Base-by-base conservation (phyloP, 23 tunicate genomes). In the Pegea sp. region DNA sequence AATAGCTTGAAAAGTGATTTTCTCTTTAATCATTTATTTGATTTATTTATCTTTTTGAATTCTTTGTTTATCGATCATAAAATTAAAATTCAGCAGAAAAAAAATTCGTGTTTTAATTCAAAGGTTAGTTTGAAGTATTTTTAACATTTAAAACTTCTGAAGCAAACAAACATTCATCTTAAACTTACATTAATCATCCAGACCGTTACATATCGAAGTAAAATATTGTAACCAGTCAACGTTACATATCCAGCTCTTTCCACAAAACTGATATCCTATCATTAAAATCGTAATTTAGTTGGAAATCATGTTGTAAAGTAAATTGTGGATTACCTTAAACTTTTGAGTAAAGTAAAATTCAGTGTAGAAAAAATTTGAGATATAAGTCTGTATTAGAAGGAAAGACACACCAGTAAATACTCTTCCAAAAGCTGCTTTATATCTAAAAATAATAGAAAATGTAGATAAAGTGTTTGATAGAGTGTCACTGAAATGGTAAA, bases 151-250 rank as follows among this genome's bases (percentile, higher is more conserved):
- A n/a, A n/a, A n/a, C n/a, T n/a, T n/a, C n/a, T n/a, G n/a, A n/a
- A n/a, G n/a, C n/a, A n/a, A n/a, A n/a, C n/a, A n/a, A n/a, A n/a
- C n/a, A n/a, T 20, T 11, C 13, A 52, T 8, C 11, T 8, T 19
- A 52, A 4, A 74, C 84, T 65, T 42, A 74, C 84, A 49, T 77
- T 77, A 1, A 77, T 63, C 65, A 77, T 77, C 90, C 90, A 77
- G 16, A 77, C 42, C 24, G 69, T 54, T 2, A 79, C 44, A 30
- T 79, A 79, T 31, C 34, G 72, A 13, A 59, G 44, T 6, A 79
- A 34, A 5, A 54, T 38, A 28, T 53, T 28, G 34, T 71, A 56
- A 16, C 79, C 76, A 0, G 67, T 53, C 16, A 60, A 21, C 5
- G 57, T 42, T 5, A 71, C 59, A 30, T 64, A 64, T 4, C 48